These are phyloP conservation scores for Mormyrops boulengeri DNA, from an alignment of 2,797 vertebrate species.

Conservation along the genomic window DNA sequence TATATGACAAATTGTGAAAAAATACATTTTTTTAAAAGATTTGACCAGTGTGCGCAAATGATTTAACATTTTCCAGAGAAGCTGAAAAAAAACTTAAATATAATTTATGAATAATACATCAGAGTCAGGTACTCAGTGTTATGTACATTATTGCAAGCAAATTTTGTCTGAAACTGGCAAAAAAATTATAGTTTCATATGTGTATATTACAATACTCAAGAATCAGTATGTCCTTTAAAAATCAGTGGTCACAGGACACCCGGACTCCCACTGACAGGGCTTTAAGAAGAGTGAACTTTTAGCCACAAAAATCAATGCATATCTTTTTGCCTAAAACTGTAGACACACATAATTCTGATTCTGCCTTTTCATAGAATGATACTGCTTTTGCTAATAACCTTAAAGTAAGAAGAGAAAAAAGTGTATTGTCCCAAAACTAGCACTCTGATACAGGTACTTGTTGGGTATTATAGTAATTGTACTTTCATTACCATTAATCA, in stretches of 20 bases:
- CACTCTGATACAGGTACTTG: conserved; percentile 81
- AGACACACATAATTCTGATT: conserved; percentile 3
- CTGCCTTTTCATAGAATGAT: conserved; percentile 19
- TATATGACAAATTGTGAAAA: conserved; percentile 16
- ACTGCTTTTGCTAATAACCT: conserved; percentile 31
- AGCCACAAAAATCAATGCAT: neutral
- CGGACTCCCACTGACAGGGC: neutral
- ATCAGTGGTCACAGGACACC: neutral
- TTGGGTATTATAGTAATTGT: conserved; percentile 48
- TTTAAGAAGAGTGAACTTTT: neutral
- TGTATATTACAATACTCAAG: conserved; percentile 12
- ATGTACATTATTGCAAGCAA: conserved; percentile 21
- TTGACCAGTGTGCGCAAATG: neutral
- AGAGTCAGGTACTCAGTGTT: conserved; percentile 16
- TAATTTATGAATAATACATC: conserved; percentile 11
- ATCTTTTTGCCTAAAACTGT: neutral
- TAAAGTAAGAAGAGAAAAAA: conserved; percentile 58
- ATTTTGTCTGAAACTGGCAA: conserved; percentile 20
- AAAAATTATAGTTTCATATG: conserved; percentile 15
- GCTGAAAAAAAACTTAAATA: conserved; percentile 9
- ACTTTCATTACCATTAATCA: conserved; percentile 22
- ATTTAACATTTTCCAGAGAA: conserved; percentile 5
- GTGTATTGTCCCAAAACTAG: conserved; percentile 62
- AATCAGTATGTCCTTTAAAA: conserved; percentile 3
- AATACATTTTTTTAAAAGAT: neutral